A percentile compares a stretch with the other conserved stretches of the same genome.
Conservation (phyloP, 2,888 invertebrate species). For the Ypsolopha sequella region DNA sequence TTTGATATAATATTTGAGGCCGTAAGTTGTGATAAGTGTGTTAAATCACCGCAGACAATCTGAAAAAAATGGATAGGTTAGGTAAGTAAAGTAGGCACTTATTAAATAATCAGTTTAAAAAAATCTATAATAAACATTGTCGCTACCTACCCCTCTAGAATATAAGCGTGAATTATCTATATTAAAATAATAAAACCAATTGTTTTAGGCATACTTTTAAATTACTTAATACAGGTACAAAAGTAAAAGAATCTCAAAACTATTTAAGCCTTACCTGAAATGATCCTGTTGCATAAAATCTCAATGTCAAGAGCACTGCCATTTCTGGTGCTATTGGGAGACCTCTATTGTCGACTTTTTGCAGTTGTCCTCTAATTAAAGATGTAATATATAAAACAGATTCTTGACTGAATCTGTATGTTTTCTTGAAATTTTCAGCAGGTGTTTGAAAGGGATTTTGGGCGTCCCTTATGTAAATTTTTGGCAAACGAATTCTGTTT, state of each 20-base stretch:
- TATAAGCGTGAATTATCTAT: too few relatives aligned
- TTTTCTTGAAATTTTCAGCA: constrained; percentile 2
- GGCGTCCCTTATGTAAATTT: constrained; percentile 1
- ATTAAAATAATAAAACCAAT: too few relatives aligned
- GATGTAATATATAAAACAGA: constrained; percentile 1
- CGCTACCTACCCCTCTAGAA: too few relatives aligned
- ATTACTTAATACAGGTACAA: too few relatives aligned
- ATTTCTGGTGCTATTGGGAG: constrained; percentile 4
- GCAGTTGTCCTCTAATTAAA: not conserved
- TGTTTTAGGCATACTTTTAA: too few relatives aligned
- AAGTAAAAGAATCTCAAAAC: too few relatives aligned
- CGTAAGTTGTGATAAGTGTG: constrained; percentile 1
- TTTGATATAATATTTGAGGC: not conserved
- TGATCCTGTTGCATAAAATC: too few relatives aligned
- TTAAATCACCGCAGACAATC: constrained; percentile 3
- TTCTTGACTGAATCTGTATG: constrained; percentile 3
- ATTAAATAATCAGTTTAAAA: too few relatives aligned
- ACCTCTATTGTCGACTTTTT: constrained; percentile 3
- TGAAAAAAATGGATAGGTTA: not conserved
- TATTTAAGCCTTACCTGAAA: too few relatives aligned
- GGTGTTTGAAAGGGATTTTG: constrained; percentile 3
- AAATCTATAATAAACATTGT: constrained; percentile 1
- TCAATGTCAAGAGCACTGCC: not conserved
- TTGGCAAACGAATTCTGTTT: too few relatives aligned
- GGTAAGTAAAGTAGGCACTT: not conserved